Conservation (phyloP, 2,113 vertebrate species). For the Hippocampus guttulatus region DNA sequence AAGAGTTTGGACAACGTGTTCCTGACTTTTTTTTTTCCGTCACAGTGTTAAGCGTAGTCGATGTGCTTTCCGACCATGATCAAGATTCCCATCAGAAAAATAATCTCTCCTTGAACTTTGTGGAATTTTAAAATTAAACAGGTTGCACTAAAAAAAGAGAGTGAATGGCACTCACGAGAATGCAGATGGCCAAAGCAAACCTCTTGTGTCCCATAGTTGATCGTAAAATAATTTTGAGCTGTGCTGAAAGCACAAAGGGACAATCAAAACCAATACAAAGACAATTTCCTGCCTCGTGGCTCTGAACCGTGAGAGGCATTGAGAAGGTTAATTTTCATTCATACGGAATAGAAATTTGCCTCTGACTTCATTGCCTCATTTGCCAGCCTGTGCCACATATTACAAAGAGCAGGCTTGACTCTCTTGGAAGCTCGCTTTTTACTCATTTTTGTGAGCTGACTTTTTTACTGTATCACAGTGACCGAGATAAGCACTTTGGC, state of each 20-base stretch:
- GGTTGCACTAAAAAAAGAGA: too few species aligned
- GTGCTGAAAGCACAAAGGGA: not conserved
- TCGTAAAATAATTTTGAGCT: not conserved
- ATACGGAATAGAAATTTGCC: conserved; percentile 53
- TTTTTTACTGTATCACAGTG: not conserved
- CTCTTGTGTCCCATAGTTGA: not conserved
- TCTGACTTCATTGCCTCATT: conserved; percentile 5
- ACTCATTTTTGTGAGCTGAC: not conserved
- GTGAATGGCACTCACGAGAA: not conserved
- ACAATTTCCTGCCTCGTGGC: not conserved
- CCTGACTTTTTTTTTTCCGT: conserved; percentile 56
- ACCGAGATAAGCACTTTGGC: not conserved
- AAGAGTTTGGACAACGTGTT: conserved; percentile 58
- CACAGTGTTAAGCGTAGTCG: conserved; percentile 23
- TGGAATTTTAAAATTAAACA: too few species aligned
- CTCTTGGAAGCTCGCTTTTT: not conserved
- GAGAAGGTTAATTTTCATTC: conserved; percentile 34
- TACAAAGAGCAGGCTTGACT: too few species aligned
- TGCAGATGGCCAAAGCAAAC: not conserved
- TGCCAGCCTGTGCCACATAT: too few species aligned
- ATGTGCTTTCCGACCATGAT: conserved; percentile 23
- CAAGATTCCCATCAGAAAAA: too few species aligned
- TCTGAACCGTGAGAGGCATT: not conserved
- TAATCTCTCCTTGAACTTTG: too few species aligned
- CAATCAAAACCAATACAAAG: not conserved